Conservation (phyloP, 2,888 invertebrate genomes). For the Portevinia maculata region DNA sequence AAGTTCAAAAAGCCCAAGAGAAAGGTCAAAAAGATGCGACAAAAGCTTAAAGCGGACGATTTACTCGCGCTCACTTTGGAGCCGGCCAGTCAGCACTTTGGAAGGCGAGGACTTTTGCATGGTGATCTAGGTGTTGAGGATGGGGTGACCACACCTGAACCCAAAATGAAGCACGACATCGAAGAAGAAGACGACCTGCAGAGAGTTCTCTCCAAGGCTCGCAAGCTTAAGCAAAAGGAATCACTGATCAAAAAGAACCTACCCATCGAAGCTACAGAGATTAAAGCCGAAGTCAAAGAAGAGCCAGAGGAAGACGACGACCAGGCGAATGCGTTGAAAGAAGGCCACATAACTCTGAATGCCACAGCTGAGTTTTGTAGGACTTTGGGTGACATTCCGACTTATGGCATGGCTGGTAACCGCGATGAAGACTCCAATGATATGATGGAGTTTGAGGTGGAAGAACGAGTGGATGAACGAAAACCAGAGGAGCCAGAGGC, state of each 20-base stretch:
- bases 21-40: conserved; percentile 88
- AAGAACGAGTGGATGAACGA: conserved; percentile 81
- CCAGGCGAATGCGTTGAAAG: conserved; percentile 72
- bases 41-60: conserved; percentile 89
- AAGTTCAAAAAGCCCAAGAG: conserved; percentile 95
- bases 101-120: conserved; percentile 78
- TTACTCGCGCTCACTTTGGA: conserved; percentile 83
- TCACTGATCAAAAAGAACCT: conserved; percentile 80
- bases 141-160: conserved; percentile 81
- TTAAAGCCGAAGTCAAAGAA: conserved; percentile 85
- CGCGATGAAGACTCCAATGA: conserved; percentile 90
- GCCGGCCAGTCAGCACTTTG: conserved; percentile 78
- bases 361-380: conserved; percentile 98
- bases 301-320: conserved; percentile 78
- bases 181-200: conserved; percentile 89
- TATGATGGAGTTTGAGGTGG: conserved; percentile 83
- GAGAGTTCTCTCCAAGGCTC: conserved; percentile 88
- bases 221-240: conserved; percentile 86
- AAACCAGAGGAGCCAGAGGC: conserved; percentile 83
- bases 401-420: conserved; percentile 95
- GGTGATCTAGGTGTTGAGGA: conserved; percentile 82
- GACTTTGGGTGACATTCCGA: conserved; percentile 97
- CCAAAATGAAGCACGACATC: conserved; percentile 83
- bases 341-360: conserved; percentile 91
- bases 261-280: conserved; percentile 78